phyloP scores from a whole-genome alignment of 2,113 vertebrate species.

The Pao palembangensis region DNA sequence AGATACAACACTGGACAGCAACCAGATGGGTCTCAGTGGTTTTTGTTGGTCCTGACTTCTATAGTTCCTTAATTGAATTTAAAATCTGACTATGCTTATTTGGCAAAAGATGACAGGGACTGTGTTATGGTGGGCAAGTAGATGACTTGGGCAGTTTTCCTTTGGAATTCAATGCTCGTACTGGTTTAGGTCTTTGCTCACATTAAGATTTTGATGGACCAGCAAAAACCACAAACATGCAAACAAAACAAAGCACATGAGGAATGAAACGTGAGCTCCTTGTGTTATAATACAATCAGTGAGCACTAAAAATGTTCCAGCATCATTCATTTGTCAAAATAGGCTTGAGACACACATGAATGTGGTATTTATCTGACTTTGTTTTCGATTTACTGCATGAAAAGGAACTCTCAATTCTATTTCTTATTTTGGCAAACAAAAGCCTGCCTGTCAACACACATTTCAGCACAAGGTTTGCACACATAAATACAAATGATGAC shows the following conservation, averaged over 20 bases:
- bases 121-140: conserved; percentile 19
- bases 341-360: conserved; percentile 48
- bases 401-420: conserved; percentile 60
- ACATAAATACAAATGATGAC: conserved; percentile 54
- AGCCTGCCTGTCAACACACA: conserved; percentile 49
- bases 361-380: conserved; percentile 53
- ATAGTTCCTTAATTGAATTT: conserved; percentile 59
- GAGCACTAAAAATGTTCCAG: conserved; percentile 61
- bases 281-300: conserved; percentile 68
- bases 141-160: conserved; percentile 51
- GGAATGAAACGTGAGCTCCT: conserved; percentile 61
- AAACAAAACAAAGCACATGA: conserved; percentile 64
- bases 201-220: conserved; percentile 53
- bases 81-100: conserved; percentile 60
- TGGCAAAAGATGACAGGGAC: conserved; percentile 60
- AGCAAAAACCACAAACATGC: conserved; percentile 65
- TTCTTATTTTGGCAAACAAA: conserved; percentile 60
- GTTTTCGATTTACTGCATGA: conserved; percentile 63
- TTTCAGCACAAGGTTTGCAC: conserved; percentile 42
- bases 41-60: conserved; percentile 47
- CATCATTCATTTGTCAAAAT: conserved; percentile 66
- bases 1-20: conserved; percentile 62
- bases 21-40: conserved; percentile 49
- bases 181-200: conserved; percentile 45
- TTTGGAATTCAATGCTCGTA: conserved; percentile 48